phyloP scores from a whole-genome alignment of 2,888 invertebrate genomes.

The Drosophila kanekoi region DNA sequence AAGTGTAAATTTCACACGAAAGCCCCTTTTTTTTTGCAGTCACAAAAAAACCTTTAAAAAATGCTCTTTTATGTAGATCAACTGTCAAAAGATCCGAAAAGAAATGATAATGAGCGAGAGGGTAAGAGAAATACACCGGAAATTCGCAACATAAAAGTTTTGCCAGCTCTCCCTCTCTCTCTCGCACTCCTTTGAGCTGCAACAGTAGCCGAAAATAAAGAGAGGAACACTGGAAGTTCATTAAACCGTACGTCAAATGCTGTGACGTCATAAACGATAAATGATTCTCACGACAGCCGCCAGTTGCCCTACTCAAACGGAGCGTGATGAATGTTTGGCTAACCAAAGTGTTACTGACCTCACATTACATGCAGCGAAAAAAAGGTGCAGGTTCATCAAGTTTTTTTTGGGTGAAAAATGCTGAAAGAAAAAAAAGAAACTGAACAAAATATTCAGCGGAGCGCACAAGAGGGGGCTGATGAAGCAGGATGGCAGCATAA shows the following conservation, averaged over 20 bases:
- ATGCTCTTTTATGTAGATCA: slow-evolving; percentile 12
- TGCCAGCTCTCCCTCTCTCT: not conserved
- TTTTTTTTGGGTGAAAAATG: slow-evolving; percentile 24
- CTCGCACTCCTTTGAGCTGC: slow-evolving; percentile 8
- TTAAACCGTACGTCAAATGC: slow-evolving; percentile 60
- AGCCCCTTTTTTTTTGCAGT: no score
- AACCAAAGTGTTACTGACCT: slow-evolving; percentile 78
- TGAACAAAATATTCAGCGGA: slow-evolving; percentile 21
- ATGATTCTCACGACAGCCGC: slow-evolving; percentile 50
- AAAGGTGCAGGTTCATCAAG: slow-evolving; percentile 72
- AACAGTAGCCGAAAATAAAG: slow-evolving; percentile 13
- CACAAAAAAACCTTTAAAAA: not conserved
- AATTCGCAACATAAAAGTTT: slow-evolving; percentile 17
- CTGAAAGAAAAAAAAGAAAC: slow-evolving; percentile 3
- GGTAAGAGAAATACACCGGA: slow-evolving; percentile 31
- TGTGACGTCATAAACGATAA: slow-evolving; percentile 69
- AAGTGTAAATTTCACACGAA: slow-evolving; percentile 37
- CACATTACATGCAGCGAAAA: slow-evolving; percentile 70
- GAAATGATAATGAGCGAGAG: slow-evolving; percentile 25
- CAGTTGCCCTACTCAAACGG: slow-evolving; percentile 53
- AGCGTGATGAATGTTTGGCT: slow-evolving; percentile 73
- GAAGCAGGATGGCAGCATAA: slow-evolving; percentile 5
- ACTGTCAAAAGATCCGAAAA: slow-evolving; percentile 14
- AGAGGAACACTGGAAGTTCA: slow-evolving; percentile 54
- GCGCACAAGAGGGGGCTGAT: not conserved